phyloP scores from a whole-genome alignment of 92 coral and sea anemone genomes.

The Porites divaricata region DNA sequence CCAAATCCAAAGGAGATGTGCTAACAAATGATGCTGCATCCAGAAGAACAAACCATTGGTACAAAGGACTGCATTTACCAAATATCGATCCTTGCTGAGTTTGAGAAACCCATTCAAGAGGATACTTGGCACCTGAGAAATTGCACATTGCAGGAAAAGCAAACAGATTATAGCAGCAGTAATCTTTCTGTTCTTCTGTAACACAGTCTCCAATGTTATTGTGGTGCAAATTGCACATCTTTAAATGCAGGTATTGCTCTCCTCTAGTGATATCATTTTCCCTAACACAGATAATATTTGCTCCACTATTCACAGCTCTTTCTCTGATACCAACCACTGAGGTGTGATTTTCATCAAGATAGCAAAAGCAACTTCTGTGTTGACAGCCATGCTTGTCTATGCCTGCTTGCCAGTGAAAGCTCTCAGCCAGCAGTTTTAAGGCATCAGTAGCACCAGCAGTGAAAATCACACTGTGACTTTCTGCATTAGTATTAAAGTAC shows the following conservation, averaged over 20 bases:
- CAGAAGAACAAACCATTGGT: constrained; percentile 83
- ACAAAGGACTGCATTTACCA: background rate
- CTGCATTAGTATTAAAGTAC: constrained; percentile 81
- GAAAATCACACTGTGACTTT: constrained; percentile 84
- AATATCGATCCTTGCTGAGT: constrained; percentile 1
- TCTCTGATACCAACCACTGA: constrained; percentile 97
- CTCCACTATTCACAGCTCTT: constrained; percentile 73
- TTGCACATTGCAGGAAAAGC: constrained; percentile 97
- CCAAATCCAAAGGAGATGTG: constrained; percentile 81
- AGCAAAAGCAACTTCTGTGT: constrained; percentile 69
- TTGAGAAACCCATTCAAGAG: constrained; percentile 70
- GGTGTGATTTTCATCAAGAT: constrained; percentile 88
- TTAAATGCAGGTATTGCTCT: background rate
- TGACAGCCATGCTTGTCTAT: background rate
- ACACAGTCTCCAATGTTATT: background rate
- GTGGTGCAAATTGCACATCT: background rate
- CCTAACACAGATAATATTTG: constrained; percentile 63
- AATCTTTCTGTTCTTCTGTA: background rate
- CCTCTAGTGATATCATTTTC: constrained; percentile 47
- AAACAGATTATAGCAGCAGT: constrained; percentile 68
- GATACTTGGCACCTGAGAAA: constrained; percentile 92
- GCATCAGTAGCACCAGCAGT: constrained; percentile 93
- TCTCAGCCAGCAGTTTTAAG: constrained; percentile 80
- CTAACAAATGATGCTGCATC: constrained; percentile 98
- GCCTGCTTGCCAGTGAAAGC: constrained; percentile 72